phyloP scores from a whole-genome alignment of 2,888 invertebrate species.

The Caenorhabditis macrosperma region DNA sequence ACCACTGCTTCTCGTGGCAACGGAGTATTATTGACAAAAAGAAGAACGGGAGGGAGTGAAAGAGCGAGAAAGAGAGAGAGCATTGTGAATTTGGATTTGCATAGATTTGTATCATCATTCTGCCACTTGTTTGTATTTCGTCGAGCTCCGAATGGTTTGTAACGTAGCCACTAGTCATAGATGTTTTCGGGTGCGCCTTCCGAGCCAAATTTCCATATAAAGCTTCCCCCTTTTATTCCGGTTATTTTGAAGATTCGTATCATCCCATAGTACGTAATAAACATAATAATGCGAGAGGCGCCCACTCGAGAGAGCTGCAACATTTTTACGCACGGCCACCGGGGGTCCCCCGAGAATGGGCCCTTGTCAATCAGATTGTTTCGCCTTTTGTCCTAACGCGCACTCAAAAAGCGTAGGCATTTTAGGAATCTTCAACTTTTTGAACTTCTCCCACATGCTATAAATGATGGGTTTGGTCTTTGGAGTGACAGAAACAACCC shows the following conservation, averaged over 20 bases:
- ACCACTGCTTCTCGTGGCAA: background rate
- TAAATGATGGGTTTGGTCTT: slow-evolving; percentile 58
- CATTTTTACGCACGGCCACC: slow-evolving; percentile 58
- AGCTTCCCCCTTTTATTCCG: slow-evolving; percentile 2
- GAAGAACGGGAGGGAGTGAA: no score
- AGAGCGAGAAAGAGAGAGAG: background rate
- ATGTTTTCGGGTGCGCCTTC: background rate
- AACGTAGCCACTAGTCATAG: background rate
- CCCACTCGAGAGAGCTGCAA: slow-evolving; percentile 53
- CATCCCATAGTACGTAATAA: slow-evolving; percentile 60
- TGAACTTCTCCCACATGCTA: slow-evolving; percentile 57
- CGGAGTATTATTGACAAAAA: background rate
- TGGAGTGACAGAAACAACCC: slow-evolving; percentile 51
- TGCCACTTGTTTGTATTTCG: background rate
- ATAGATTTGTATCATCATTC: slow-evolving; percentile 1
- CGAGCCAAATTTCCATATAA: slow-evolving; percentile 6
- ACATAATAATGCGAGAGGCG: slow-evolving; percentile 56
- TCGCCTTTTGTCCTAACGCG: slow-evolving; percentile 56
- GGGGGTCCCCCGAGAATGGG: slow-evolving; percentile 50
- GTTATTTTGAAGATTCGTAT: slow-evolving; percentile 50
- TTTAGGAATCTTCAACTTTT: slow-evolving; percentile 58
- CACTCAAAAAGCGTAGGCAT: slow-evolving; percentile 60
- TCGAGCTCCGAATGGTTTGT: no score
- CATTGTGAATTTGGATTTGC: slow-evolving; percentile 4
- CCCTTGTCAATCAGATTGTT: slow-evolving; percentile 64